Conservation (phyloP, 2,888 invertebrate genomes). For the Clistopyga incitator region DNA sequence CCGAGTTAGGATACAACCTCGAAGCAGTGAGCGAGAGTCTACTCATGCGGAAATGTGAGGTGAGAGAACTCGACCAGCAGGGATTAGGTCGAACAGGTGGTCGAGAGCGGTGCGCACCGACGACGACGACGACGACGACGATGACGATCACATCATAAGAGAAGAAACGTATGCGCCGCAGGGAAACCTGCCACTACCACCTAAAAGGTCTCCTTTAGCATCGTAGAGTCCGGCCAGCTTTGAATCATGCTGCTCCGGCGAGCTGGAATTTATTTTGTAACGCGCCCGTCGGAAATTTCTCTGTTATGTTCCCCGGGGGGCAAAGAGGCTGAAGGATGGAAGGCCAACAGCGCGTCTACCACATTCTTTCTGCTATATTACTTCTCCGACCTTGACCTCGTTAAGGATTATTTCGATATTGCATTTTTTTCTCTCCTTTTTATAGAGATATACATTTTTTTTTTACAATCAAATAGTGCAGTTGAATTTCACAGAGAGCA, state of each 20-base stretch:
- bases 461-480: too few species aligned
- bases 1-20: constrained; percentile 2
- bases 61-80: constrained; percentile 40
- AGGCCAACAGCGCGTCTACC: constrained; percentile 17
- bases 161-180: constrained; percentile 12
- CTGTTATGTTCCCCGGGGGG: constrained; percentile 16
- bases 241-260: constrained; percentile 38
- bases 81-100: constrained; percentile 59
- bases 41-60: constrained; percentile 49
- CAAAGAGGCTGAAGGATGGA: background rate
- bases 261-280: constrained; percentile 50
- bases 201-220: background rate
- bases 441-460: too few species aligned
- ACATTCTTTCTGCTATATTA: constrained; percentile 10
- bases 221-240: background rate
- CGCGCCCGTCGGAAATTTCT: constrained; percentile 31
- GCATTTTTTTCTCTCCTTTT: constrained; percentile 20
- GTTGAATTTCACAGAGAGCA: too few species aligned
- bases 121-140: constrained; percentile 9
- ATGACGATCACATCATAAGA: background rate
- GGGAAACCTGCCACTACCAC: background rate
- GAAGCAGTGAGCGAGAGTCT: background rate
- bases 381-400: constrained; percentile 50
- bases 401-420: constrained; percentile 53
- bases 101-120: constrained; percentile 34